Base-by-base conservation (phyloP, 1,140 invertebrate genomes). In the Anastrepha ludens region DNA sequence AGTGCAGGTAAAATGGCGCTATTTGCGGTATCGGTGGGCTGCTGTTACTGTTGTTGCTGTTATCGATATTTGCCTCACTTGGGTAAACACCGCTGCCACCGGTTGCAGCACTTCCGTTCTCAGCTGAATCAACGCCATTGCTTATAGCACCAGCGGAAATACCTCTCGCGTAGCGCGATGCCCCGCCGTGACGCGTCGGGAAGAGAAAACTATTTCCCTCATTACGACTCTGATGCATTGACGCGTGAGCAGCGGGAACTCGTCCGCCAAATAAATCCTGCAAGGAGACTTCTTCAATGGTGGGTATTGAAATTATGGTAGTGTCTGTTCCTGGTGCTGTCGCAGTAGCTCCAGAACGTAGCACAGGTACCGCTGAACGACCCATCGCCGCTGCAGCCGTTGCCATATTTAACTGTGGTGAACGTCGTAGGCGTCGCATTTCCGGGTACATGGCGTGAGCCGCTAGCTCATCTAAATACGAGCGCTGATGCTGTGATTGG, bases 11-110 rank as follows among this genome's bases (percentile, higher is more conserved):
- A 81, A 81, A 81, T 81, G 74, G 74, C 74, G 74, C 74, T 2
- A 81, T 81, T 81, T 81, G 74, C 13, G 74, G 74, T 81, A 81
- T 81, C 11, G 74, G 74, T 81, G 74, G 74, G 20, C 74, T 81
- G n/a, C 74, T 81, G 44, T 58, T 81, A 58, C 47, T 81, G 13
- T 29, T 81, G 47, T 50, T 81, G 47, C 17, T 81, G 20, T 81
- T 55, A 15, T 55, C 74, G 29, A 44, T n/a, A 81, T 15, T 44
- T 50, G 74, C 15, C 7, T 9, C 20, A 55, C 41, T 81, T 50
- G 74, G 7, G 20, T 81, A 81, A 7, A 7, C n/a, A 81, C 74
- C 74, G 11, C 8, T 81, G 47, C 47, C 55, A 9, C 74, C n/a
- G 17, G 41, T n/a, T 55, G n/a, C 47, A 29, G 11, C 8, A 55